Evolutionary conservation across 2,888 invertebrate species (phyloP).

Genomic region (Strigamia transsilvanica): DNA sequence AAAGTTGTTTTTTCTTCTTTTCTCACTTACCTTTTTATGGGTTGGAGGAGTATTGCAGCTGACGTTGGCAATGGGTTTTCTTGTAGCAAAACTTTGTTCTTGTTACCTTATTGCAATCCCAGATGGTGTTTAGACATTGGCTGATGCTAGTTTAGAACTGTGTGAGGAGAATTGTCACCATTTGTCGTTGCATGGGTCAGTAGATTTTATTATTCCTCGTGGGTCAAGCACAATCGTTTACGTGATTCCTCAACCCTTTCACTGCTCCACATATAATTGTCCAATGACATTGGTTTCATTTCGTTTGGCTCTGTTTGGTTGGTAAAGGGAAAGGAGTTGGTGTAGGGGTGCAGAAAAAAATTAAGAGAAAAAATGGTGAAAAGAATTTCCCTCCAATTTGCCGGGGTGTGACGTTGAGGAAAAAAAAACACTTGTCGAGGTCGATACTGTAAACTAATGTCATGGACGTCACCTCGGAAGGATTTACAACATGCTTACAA

Average conservation of each 20-base stretch:
- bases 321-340: constrained; percentile 16
- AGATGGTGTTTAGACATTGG: constrained; percentile 41
- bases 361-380: neutral
- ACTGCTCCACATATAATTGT: constrained; percentile 26
- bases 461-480: constrained; percentile 37
- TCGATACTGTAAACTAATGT: constrained; percentile 40
- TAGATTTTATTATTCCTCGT: constrained; percentile 39
- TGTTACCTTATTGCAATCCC: constrained; percentile 46
- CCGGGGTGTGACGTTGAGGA: neutral
- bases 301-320: neutral
- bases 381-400: neutral
- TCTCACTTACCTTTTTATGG: constrained; percentile 25
- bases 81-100: constrained; percentile 7
- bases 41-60: constrained; percentile 7
- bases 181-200: constrained; percentile 22
- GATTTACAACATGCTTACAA: constrained; percentile 40
- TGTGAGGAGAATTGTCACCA: constrained; percentile 45
- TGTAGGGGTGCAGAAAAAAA: neutral
- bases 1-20: neutral
- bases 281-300: constrained; percentile 29
- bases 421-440: constrained; percentile 22
- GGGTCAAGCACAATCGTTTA: neutral
- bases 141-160: constrained; percentile 16
- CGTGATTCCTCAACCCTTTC: constrained; percentile 26
- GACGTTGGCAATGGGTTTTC: constrained; percentile 8